Percentiles rank a stretch among this genome's conserved stretches.
These are phyloP conservation scores for Siderastrea siderea DNA, from an alignment of 92 coral and sea anemone species.

Conservation along the genomic window DNA sequence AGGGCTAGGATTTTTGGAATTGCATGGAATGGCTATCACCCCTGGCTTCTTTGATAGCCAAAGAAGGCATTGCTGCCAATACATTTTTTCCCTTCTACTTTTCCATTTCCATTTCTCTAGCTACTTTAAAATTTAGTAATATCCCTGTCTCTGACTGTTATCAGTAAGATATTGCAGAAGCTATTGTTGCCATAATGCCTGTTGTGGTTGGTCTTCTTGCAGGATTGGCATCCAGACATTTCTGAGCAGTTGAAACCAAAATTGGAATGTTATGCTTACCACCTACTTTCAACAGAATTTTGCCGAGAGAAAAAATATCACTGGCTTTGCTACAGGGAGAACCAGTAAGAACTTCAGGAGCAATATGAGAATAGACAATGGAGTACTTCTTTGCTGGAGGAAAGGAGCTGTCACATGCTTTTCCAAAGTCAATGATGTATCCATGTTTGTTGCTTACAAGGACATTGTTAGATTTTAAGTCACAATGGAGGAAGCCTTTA, in stretches of 20 bases:
- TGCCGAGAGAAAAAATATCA: constrained; percentile 40
- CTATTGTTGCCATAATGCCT: not conserved
- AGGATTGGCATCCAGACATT: constrained; percentile 1
- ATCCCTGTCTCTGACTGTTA: too few species aligned
- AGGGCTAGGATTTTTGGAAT: too few species aligned
- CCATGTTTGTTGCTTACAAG: too few species aligned
- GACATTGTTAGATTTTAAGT: too few species aligned
- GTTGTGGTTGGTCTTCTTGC: not conserved
- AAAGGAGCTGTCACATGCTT: not conserved
- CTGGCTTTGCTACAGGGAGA: constrained; percentile 23
- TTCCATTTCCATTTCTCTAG: too few species aligned
- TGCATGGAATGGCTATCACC: too few species aligned
- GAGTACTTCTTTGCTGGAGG: constrained; percentile 11
- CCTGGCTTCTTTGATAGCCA: too few species aligned
- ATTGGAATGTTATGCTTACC: not conserved
- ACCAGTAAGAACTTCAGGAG: constrained; percentile 42
- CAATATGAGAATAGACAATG: not conserved
- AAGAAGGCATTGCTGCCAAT: too few species aligned
- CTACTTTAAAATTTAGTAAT: too few species aligned
- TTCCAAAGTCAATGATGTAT: too few species aligned
- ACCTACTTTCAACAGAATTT: constrained; percentile 21
- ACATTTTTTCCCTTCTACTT: too few species aligned
- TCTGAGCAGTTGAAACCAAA: not conserved
- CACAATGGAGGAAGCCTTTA: too few species aligned
- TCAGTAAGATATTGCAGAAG: not conserved